Percentiles rank a stretch among this genome's conserved stretches.
These are phyloP conservation scores for Diorhabda carinulata DNA, from an alignment of 1,140 invertebrate species.

Conservation along the genomic window DNA sequence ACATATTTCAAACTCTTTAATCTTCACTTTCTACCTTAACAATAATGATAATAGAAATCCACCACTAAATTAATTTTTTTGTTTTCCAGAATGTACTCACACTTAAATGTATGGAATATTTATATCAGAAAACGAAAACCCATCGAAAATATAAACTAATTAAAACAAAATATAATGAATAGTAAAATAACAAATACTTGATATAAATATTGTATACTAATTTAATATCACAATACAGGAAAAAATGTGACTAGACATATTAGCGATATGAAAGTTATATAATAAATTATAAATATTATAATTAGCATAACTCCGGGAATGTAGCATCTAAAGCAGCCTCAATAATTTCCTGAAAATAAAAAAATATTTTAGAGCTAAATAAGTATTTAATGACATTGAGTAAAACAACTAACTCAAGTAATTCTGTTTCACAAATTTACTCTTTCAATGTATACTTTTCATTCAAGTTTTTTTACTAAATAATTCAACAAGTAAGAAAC, in stretches of 20 bases:
- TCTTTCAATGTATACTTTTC: not conserved
- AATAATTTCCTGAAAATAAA: constrained; percentile 65
- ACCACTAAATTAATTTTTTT: no score
- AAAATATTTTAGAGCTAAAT: constrained; percentile 23
- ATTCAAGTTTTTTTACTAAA: not conserved
- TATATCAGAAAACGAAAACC: no score
- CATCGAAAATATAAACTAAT: no score
- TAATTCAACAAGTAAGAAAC: not conserved
- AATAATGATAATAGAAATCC: no score
- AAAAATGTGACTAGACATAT: not conserved
- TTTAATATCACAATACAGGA: no score
- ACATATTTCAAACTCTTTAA: no score
- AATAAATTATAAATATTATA: not conserved
- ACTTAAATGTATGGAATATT: no score
- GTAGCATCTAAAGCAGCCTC: constrained; percentile 69
- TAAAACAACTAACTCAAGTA: not conserved
- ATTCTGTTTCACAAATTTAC: not conserved
- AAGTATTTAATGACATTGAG: not conserved
- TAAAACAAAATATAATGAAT: no score
- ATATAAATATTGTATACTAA: no score
- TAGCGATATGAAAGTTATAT: not conserved
- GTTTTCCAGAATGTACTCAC: no score
- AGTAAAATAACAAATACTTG: no score
- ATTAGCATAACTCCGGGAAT: constrained; percentile 59
- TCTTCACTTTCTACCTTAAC: no score